Percentiles rank a stretch among this genome's conserved stretches.
Evolutionary conservation across 2,113 vertebrate species (phyloP).

Genomic region (Hystrix brachyura): DNA sequence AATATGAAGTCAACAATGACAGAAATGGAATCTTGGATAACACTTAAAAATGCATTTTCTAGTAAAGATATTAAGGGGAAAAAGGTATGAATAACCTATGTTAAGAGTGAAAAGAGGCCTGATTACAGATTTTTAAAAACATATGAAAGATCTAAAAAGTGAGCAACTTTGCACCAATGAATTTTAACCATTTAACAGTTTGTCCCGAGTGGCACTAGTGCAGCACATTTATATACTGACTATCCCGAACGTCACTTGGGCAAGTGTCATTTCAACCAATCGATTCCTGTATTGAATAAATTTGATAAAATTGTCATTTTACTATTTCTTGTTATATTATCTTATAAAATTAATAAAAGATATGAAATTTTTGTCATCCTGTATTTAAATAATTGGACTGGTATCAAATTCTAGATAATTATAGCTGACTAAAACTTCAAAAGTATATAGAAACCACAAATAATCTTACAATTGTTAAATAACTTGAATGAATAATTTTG

Average conservation of each 20-base stretch:
- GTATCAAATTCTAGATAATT: not conserved
- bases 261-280: too few relatives aligned
- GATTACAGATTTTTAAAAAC: not conserved
- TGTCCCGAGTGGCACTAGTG: too few relatives aligned
- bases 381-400: too few relatives aligned
- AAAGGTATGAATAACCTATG: not conserved
- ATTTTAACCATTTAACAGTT: not conserved
- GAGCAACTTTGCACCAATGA: not conserved
- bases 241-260: too few relatives aligned
- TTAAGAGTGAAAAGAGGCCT: not conserved
- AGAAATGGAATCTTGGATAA: not conserved
- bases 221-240: too few relatives aligned
- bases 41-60: not conserved
- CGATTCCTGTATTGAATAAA: too few relatives aligned
- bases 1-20: not conserved
- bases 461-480: not conserved
- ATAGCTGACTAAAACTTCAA: constrained; percentile 5
- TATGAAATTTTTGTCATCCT: too few relatives aligned
- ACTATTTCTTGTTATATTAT: too few relatives aligned
- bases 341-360: too few relatives aligned
- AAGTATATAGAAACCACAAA: not conserved
- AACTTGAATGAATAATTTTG: not conserved
- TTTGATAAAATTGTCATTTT: too few relatives aligned
- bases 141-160: not conserved
- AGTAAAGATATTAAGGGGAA: not conserved